These are phyloP conservation scores for Prosopocoilus inquinatus DNA, from an alignment of 2,888 invertebrate species.

Conservation along the genomic window DNA sequence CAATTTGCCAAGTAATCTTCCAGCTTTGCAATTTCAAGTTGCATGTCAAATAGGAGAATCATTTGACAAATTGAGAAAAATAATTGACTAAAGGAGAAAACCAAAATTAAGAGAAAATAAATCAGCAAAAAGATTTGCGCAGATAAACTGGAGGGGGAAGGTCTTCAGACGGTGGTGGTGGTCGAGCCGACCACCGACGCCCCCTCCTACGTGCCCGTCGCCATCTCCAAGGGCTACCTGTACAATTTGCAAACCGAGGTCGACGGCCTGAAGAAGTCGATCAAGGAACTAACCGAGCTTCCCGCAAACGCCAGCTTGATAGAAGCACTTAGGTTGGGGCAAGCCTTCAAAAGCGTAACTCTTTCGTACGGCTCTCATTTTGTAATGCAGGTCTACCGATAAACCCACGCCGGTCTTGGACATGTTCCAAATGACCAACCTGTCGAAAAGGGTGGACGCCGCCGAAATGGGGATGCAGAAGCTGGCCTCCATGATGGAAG, in stretches of 20 bases:
- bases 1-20: no score
- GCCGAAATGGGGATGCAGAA: constrained; percentile 62
- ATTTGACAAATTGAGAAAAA: no score
- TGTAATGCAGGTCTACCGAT: neutral
- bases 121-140: no score
- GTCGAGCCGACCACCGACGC: constrained; percentile 23
- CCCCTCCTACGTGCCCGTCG: constrained; percentile 35
- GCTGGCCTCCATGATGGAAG: constrained; percentile 60
- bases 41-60: no score
- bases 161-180: constrained; percentile 24
- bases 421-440: constrained; percentile 64
- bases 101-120: no score
- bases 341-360: no score
- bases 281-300: constrained; percentile 44
- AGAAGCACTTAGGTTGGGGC: constrained; percentile 42
- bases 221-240: constrained; percentile 39
- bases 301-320: constrained; percentile 50
- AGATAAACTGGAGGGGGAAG: constrained; percentile 2
- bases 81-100: no score
- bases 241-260: constrained; percentile 46
- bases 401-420: constrained; percentile 54
- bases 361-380: no score
- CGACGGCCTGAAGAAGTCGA: constrained; percentile 45
- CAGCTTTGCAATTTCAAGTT: no score
- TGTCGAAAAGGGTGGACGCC: constrained; percentile 64